Evolutionary conservation across 2,888 invertebrate genomes (phyloP).

Genomic region (Dryobotodes eremita): DNA sequence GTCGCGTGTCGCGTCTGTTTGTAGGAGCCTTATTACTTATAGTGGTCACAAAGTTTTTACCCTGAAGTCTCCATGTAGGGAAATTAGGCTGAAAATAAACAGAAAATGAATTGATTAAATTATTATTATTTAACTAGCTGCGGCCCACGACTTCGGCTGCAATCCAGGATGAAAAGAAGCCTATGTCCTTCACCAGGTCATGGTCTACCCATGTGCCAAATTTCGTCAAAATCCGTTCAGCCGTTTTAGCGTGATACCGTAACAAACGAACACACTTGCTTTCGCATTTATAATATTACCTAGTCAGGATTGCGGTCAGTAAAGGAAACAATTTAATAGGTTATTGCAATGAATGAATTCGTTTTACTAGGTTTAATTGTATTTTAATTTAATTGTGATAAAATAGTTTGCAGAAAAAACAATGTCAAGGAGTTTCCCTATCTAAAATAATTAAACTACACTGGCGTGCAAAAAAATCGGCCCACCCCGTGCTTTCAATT

Average conservation of each 20-base stretch:
- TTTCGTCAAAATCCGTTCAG: too few relatives aligned
- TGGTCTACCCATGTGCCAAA: too few relatives aligned
- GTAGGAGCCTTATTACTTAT: too few relatives aligned
- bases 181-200: too few relatives aligned
- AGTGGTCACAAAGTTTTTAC: neutral
- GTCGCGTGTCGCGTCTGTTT: too few relatives aligned
- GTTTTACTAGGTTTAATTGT: neutral
- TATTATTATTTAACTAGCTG: neutral
- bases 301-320: neutral
- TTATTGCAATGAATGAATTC: neutral
- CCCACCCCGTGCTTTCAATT: too few relatives aligned
- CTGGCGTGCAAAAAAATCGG: too few relatives aligned
- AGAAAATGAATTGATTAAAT: neutral
- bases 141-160: too few relatives aligned
- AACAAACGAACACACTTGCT: too few relatives aligned
- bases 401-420: neutral
- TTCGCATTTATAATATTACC: too few relatives aligned
- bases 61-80: neutral
- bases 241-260: too few relatives aligned
- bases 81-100: neutral
- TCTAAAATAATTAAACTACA: neutral
- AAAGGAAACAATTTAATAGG: neutral
- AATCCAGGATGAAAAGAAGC: too few relatives aligned
- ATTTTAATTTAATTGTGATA: neutral
- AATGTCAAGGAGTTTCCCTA: conserved; percentile 10